Conservation (phyloP, 2,888 invertebrate genomes). For the Melinaea marsaeus region DNA sequence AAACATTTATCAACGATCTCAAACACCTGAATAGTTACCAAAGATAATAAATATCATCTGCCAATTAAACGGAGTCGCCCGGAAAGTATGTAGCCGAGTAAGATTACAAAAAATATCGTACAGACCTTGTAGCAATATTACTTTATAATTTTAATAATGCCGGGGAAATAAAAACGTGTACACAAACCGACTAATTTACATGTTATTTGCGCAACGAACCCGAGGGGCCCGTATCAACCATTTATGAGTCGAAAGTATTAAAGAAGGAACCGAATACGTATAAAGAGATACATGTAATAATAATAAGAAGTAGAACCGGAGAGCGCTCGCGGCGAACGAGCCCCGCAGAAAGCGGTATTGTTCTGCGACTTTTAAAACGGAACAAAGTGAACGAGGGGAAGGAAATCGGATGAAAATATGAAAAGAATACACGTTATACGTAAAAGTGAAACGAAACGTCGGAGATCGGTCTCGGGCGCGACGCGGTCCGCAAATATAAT, state of each 20-base stretch:
- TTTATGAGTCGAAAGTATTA: slow-evolving; percentile 77
- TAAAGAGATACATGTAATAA: slow-evolving; percentile 67
- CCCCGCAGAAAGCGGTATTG: slow-evolving; percentile 73
- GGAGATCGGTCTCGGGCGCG: slow-evolving; percentile 73
- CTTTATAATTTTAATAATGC: slow-evolving; percentile 20
- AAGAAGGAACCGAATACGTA: slow-evolving; percentile 74
- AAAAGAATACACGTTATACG: slow-evolving; percentile 76
- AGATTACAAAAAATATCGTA: background rate
- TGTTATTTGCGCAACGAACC: slow-evolving; percentile 74
- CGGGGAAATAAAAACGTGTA: slow-evolving; percentile 60
- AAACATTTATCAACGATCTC: background rate
- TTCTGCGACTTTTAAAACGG: slow-evolving; percentile 74
- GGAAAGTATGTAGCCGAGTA: background rate
- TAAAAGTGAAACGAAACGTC: slow-evolving; percentile 75
- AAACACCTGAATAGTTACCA: background rate
- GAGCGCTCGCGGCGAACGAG: slow-evolving; percentile 74
- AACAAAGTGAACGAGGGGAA: slow-evolving; percentile 75
- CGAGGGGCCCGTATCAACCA: slow-evolving; percentile 75
- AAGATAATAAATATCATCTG: background rate
- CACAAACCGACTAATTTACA: slow-evolving; percentile 70
- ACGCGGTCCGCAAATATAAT: slow-evolving; percentile 78
- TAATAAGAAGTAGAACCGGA: slow-evolving; percentile 69
- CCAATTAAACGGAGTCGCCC: background rate
- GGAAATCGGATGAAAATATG: slow-evolving; percentile 78
- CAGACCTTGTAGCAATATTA: slow-evolving; percentile 1